Percentiles rank a stretch among this genome's conserved stretches.
phyloP scores from a whole-genome alignment of 2,888 invertebrate genomes.

The Catotricha subobsoleta region DNA sequence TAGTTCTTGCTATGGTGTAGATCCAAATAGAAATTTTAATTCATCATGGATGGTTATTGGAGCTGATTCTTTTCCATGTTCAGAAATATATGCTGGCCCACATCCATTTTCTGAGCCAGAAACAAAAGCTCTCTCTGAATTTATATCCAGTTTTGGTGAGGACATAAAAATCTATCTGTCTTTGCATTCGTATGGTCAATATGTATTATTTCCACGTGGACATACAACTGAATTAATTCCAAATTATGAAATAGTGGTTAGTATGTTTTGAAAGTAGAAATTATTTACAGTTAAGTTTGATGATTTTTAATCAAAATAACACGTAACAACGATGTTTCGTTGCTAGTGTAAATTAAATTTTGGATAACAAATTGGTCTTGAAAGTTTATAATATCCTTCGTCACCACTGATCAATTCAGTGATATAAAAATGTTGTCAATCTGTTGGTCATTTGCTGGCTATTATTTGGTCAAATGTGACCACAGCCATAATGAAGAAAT shows the following conservation, averaged over 20 bases:
- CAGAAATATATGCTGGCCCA: conserved; percentile 33
- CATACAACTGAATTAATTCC: conserved; percentile 27
- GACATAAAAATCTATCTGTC: conserved; percentile 37
- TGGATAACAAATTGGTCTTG: too few species aligned
- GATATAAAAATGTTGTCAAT: too few species aligned
- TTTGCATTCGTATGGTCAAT: conserved; percentile 46
- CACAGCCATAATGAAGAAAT: too few species aligned
- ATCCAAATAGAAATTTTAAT: conserved; percentile 27
- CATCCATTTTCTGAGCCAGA: conserved; percentile 39
- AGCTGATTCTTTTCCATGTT: conserved; percentile 17
- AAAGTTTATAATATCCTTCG: too few species aligned
- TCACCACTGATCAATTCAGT: too few species aligned
- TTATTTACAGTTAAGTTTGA: too few species aligned
- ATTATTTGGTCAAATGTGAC: too few species aligned
- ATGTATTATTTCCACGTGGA: conserved; percentile 40
- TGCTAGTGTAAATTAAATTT: too few species aligned
- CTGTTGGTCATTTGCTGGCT: too few species aligned
- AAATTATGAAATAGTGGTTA: conserved; percentile 27
- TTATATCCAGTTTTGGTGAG: conserved; percentile 27
- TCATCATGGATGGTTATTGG: conserved; percentile 19
- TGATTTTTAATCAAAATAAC: too few species aligned
- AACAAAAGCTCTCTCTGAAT: conserved; percentile 31
- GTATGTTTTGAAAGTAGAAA: conserved; percentile 6
- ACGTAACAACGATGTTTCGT: too few species aligned
- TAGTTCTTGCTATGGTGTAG: conserved; percentile 21